phyloP scores from a whole-genome alignment of 2,797 vertebrate species.

The Anabacerthia variegaticeps region DNA sequence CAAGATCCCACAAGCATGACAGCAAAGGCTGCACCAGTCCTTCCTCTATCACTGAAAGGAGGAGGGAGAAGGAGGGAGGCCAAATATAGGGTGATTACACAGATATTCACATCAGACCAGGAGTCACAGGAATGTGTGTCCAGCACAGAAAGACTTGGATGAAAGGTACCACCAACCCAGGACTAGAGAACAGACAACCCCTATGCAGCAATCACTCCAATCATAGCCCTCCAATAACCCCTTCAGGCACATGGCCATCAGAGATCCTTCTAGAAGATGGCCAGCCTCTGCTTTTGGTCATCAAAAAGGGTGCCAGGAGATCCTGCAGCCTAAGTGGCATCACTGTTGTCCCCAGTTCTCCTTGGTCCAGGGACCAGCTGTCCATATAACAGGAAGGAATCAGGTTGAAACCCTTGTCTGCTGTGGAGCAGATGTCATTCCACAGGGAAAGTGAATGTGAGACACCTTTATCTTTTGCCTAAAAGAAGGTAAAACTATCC shows the following conservation, averaged over 20 bases:
- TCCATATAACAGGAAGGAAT: background rate
- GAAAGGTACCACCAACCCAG: background rate
- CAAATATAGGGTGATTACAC: background rate
- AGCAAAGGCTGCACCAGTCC: background rate
- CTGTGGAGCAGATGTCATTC: background rate
- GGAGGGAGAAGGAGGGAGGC: background rate
- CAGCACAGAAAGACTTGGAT: background rate
- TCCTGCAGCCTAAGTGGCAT: background rate
- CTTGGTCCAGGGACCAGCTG: background rate
- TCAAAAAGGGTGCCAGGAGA: background rate
- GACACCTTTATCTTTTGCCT: background rate
- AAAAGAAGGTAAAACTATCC: background rate
- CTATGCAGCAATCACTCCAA: background rate
- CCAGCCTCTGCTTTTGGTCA: background rate
- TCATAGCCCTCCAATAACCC: background rate
- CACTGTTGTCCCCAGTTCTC: background rate
- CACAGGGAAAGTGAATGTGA: background rate
- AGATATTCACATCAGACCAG: background rate
- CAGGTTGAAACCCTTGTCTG: background rate
- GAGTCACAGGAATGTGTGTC: background rate
- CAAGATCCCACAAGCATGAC: background rate
- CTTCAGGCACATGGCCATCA: background rate
- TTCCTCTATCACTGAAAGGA: background rate
- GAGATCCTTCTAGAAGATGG: no score
- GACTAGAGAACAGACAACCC: background rate